Percentiles rank a stretch among this genome's conserved stretches.
Evolutionary conservation across 2,888 invertebrate genomes (phyloP).

Genomic region (Erannis defoliaria): DNA sequence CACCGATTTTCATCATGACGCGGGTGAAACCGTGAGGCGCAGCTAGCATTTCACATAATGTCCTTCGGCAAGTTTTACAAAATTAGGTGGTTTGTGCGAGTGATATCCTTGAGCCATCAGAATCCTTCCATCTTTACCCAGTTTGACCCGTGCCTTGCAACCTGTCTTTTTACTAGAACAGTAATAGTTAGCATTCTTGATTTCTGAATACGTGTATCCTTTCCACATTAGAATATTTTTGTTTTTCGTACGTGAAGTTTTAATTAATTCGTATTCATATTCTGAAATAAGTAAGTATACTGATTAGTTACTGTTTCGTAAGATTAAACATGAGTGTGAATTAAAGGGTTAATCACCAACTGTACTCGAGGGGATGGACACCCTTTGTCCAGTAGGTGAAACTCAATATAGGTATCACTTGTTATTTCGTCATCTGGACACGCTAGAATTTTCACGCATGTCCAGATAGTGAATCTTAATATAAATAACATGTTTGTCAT

Average conservation of each 20-base stretch:
- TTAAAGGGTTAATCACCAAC: no score
- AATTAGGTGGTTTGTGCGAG: slow-evolving; percentile 23
- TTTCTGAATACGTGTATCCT: slow-evolving; percentile 32
- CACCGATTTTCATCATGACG: no score
- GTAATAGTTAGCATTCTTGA: slow-evolving; percentile 22
- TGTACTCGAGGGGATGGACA: no score
- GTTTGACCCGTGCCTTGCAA: slow-evolving; percentile 32
- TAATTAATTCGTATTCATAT: slow-evolving; percentile 2
- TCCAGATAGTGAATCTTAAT: no score
- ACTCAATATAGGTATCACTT: no score
- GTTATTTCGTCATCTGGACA: no score
- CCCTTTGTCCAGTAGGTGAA: no score
- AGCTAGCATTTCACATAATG: background rate
- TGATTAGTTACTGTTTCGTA: no score
- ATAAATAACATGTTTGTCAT: no score
- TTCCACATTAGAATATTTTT: slow-evolving; percentile 27
- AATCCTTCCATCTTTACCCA: slow-evolving; percentile 21
- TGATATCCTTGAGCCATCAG: slow-evolving; percentile 4
- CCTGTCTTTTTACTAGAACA: slow-evolving; percentile 28
- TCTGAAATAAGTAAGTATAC: background rate
- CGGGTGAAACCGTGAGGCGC: no score
- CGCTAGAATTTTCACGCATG: no score
- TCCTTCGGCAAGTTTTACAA: background rate
- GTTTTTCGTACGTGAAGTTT: background rate
- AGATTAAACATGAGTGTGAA: no score